phyloP scores from a whole-genome alignment of 2,888 invertebrate genomes.

The Lycia hirtaria region DNA sequence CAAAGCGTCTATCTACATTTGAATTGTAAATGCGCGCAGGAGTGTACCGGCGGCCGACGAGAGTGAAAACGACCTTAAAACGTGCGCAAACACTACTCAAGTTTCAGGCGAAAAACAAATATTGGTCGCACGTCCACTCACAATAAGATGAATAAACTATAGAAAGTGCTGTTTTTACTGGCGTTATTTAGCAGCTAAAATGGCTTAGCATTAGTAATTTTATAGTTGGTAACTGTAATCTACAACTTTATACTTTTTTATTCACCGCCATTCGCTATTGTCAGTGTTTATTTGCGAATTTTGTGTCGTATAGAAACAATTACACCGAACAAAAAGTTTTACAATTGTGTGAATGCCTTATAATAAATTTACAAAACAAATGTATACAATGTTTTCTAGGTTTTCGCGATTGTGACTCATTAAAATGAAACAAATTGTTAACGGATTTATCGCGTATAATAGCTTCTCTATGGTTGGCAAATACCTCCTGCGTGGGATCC shows the following conservation, averaged over 20 bases:
- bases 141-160: constrained; percentile 60
- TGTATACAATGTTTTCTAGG: too few relatives aligned
- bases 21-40: constrained; percentile 53
- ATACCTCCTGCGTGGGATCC: too few relatives aligned
- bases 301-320: background rate
- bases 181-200: constrained; percentile 14
- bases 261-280: constrained; percentile 3
- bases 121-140: constrained; percentile 58
- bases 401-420: too few relatives aligned
- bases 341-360: too few relatives aligned
- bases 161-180: constrained; percentile 32
- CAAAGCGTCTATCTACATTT: constrained; percentile 41
- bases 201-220: constrained; percentile 18
- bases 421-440: too few relatives aligned
- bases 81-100: constrained; percentile 64
- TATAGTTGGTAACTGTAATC: constrained; percentile 16
- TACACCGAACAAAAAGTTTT: too few relatives aligned
- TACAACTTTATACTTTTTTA: constrained; percentile 17
- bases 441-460: too few relatives aligned
- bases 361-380: too few relatives aligned
- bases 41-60: constrained; percentile 58
- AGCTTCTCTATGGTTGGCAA: too few relatives aligned
- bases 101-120: constrained; percentile 76
- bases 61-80: constrained; percentile 83
- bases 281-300: background rate